Conservation (phyloP, 1,140 invertebrate genomes). For the Papilio xuthus region DNA sequence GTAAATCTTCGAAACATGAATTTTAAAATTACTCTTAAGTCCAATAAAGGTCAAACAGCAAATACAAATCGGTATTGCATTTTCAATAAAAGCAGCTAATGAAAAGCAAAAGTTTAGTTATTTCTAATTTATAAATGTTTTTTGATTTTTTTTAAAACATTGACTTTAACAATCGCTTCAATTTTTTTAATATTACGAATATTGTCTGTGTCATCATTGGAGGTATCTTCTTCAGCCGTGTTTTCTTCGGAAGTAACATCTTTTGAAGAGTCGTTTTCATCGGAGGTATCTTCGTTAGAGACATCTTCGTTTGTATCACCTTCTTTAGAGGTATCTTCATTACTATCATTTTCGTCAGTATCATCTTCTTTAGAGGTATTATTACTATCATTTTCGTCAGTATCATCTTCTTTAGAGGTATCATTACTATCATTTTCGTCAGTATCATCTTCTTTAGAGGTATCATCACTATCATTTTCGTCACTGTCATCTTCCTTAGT, state of each 20-base stretch:
- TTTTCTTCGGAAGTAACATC: neutral
- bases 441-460: neutral
- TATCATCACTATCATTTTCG: too few relatives aligned
- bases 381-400: neutral
- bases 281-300: neutral
- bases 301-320: neutral
- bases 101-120: neutral
- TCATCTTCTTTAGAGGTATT: too few relatives aligned
- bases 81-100: neutral
- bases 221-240: neutral
- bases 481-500: neutral
- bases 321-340: neutral
- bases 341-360: neutral
- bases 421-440: neutral
- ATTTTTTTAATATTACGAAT: neutral
- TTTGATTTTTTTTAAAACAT: neutral
- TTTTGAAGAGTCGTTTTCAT: neutral
- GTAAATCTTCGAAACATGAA: too few relatives aligned
- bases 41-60: too few relatives aligned
- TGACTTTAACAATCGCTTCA: constrained; percentile 7
- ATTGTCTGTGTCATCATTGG: neutral
- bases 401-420: neutral
- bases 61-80: neutral
- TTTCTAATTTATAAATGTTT: neutral
- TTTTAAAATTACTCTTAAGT: too few relatives aligned